Conservation (phyloP, 2,888 invertebrate species). For the Catocala sponsa region DNA sequence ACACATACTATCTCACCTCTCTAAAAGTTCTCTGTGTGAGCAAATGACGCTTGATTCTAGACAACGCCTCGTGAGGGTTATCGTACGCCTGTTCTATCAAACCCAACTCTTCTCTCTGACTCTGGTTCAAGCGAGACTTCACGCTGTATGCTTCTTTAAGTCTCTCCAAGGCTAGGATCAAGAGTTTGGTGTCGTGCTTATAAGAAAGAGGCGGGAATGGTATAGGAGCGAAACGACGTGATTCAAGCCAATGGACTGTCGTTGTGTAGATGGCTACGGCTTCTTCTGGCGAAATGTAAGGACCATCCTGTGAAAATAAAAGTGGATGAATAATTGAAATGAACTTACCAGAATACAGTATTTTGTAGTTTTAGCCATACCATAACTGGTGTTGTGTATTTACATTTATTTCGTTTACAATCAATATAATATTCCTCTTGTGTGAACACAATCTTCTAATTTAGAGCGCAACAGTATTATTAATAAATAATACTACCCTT, state of each 20-base stretch:
- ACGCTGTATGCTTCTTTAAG: conserved; percentile 99
- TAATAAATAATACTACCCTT: too few species aligned
- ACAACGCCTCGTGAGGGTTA: conserved; percentile 99
- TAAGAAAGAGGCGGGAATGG: conserved; percentile 99
- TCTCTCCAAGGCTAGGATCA: conserved; percentile 98
- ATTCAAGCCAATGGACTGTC: conserved; percentile 99
- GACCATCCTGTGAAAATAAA: conserved; percentile 92
- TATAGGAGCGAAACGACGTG: conserved; percentile 99
- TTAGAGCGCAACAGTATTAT: too few species aligned
- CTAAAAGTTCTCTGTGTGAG: conserved; percentile 99
- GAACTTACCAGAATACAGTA: too few species aligned
- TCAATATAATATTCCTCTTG: too few species aligned
- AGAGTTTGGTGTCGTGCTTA: conserved; percentile 99
- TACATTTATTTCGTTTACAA: too few species aligned
- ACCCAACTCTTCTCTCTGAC: conserved; percentile 99
- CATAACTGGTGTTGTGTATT: too few species aligned
- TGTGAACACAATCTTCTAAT: too few species aligned
- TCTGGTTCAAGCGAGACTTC: conserved; percentile 98
- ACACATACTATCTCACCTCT: conserved; percentile 89
- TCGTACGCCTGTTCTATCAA: conserved; percentile 99
- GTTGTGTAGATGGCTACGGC: conserved; percentile 99
- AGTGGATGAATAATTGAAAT: background rate
- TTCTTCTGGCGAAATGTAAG: conserved; percentile 99
- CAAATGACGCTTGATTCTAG: conserved; percentile 99
- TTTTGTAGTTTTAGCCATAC: too few species aligned